Base-by-base conservation (phyloP, 2,888 invertebrate species). In the Lysandra coridon region DNA sequence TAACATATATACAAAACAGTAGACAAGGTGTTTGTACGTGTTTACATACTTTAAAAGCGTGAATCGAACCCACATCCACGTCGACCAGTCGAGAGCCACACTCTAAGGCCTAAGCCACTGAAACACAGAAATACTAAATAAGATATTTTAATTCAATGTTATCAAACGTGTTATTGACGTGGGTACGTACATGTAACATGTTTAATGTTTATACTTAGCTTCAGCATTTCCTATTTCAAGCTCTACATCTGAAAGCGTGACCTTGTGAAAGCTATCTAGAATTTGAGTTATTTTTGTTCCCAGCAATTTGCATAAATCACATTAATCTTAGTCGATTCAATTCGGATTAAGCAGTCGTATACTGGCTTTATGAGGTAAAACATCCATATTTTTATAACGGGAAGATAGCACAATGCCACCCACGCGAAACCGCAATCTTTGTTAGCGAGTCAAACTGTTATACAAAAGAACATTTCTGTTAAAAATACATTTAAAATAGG, bases 321-420 rank as follows among this genome's bases (percentile, higher is more conserved):
- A 75, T 75, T 75, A 75, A 75, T 53, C 75, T 53, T 53, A 30
- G 75, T 75, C 14, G 75, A 49, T 53, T 75, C 75, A 49, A 75
- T 75, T 53, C 49, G 49, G 4, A 75, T 75, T 75, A 75, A 75
- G 49, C 33, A 57, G 53, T 17, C 76, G 53, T 76, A 76, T 14
- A 23, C 76, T 33, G 17, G 33, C 57, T 76, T 76, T 76, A 57
- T 76, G 33, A 33, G 37, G 57, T 76, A 76, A 76, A 53, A 57
- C 44, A 57, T 57, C 14, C 33, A 76, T 75, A 75, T 76, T 76
- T 37, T 76, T 76, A 33, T 76, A 57, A 76, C 57, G 30, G 17
- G 37, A 6, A 57, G 76, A 76, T 76, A 76, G 14, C 57, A 53
- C 76, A 76, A 76, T 53, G 4, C n/a, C 75, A 17, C 76, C 53